Conservation (phyloP, 1,140 invertebrate species). For the Drusus annulatus region DNA sequence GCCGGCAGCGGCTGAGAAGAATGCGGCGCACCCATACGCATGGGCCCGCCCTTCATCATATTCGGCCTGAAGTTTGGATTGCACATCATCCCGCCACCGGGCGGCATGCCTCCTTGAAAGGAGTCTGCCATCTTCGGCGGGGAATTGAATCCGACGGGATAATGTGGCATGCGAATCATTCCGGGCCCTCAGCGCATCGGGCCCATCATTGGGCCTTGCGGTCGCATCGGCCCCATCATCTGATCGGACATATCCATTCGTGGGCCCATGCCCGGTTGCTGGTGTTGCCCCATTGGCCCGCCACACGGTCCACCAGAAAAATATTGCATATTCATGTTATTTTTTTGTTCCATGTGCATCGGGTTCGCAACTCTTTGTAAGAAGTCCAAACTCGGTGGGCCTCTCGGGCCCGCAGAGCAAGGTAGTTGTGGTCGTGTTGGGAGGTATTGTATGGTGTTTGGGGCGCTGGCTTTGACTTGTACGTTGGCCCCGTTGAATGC, state of each 20-base stretch:
- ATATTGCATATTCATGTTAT: conserved; percentile 83
- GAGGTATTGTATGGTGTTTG: conserved; percentile 98
- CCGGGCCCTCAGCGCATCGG: conserved; percentile 65
- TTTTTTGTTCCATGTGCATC: conserved; percentile 80
- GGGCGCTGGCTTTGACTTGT: conserved; percentile 95
- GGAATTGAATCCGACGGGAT: conserved; percentile 67
- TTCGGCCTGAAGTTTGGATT: conserved; percentile 63
- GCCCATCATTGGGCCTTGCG: conserved; percentile 73
- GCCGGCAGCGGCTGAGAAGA: conserved; percentile 83
- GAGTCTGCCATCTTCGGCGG: conserved; percentile 68
- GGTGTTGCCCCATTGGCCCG: conserved; percentile 68
- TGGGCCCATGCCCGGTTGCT: conserved; percentile 63
- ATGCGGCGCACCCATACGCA: conserved; percentile 73
- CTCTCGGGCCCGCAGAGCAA: conserved; percentile 76
- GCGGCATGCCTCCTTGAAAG: conserved; percentile 60
- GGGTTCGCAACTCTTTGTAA: conserved; percentile 90
- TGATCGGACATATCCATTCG: conserved; percentile 64
- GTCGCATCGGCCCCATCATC: conserved; percentile 69
- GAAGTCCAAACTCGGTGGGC: conserved; percentile 94
- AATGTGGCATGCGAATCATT: conserved; percentile 69
- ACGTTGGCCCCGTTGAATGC: conserved; percentile 88
- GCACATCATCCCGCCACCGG: conserved; percentile 65
- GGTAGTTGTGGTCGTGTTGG: conserved; percentile 88
- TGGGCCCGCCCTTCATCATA: conserved; percentile 65
- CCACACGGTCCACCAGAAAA: conserved; percentile 74